Evolutionary conservation across 30 jellyfish, hydroid and myxozoan genomes (phyloP).

Genomic region (Sanderia malayensis): DNA sequence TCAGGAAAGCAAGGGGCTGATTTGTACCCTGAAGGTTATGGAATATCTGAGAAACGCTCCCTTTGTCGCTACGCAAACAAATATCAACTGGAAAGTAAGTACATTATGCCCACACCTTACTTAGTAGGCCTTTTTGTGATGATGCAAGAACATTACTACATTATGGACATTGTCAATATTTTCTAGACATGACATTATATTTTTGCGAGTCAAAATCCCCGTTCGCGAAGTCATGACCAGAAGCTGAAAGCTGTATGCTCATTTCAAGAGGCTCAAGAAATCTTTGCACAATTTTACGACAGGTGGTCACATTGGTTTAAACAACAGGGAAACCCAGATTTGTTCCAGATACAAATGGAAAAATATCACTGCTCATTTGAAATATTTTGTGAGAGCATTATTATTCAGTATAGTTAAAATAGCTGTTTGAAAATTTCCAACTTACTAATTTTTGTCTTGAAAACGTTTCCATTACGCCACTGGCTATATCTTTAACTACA

Average conservation of each 20-base stretch:
- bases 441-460: background rate
- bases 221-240: slow-evolving; percentile 9
- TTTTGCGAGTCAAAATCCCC: slow-evolving; percentile 1
- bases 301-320: slow-evolving; percentile 35
- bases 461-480: background rate
- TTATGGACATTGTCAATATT: background rate
- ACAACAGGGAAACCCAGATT: slow-evolving; percentile 6
- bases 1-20: background rate
- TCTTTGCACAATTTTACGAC: slow-evolving; percentile 24
- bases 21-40: slow-evolving; percentile 19
- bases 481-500: background rate
- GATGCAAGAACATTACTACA: background rate
- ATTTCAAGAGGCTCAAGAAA: slow-evolving; percentile 9
- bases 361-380: slow-evolving; percentile 28
- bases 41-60: slow-evolving; percentile 4
- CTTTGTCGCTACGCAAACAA: slow-evolving; percentile 35
- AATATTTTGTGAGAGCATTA: slow-evolving; percentile 5
- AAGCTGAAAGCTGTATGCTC: slow-evolving; percentile 28
- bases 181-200: slow-evolving; percentile 5
- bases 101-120: background rate
- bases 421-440: background rate
- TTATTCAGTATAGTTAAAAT: background rate
- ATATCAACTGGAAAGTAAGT: slow-evolving; percentile 19
- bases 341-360: slow-evolving; percentile 19
- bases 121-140: background rate